Evolutionary conservation across 2,797 vertebrate genomes (phyloP).

Genomic region (Scolopax rusticola): DNA sequence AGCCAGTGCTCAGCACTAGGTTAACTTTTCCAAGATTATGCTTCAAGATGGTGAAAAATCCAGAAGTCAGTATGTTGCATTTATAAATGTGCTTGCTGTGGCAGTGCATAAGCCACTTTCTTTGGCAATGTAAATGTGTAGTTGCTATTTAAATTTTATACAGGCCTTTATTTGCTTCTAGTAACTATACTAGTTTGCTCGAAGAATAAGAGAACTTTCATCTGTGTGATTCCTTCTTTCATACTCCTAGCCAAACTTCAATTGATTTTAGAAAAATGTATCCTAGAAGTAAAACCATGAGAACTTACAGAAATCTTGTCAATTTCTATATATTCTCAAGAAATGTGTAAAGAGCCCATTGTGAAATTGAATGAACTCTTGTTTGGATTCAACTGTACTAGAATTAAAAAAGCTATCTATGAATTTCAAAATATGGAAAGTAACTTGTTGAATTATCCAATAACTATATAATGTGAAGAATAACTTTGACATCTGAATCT

Average conservation of each 20-base stretch:
- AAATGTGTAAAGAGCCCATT: neutral
- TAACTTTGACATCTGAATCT: neutral
- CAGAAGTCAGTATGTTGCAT: neutral
- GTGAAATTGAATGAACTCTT: neutral
- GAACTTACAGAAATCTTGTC: neutral
- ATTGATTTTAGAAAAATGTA: neutral
- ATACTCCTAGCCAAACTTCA: neutral
- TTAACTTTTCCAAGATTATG: neutral
- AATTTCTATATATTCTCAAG: neutral
- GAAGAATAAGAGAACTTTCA: neutral
- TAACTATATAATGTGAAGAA: neutral
- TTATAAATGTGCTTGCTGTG: neutral
- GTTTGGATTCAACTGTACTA: neutral
- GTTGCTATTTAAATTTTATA: neutral
- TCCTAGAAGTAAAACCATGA: neutral
- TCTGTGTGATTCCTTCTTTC: neutral
- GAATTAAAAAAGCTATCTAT: neutral
- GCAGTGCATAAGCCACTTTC: neutral
- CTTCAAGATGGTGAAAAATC: neutral
- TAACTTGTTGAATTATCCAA: neutral
- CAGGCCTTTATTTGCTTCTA: neutral
- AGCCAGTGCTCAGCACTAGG: neutral
- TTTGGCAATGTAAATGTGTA: neutral
- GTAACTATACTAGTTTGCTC: neutral
- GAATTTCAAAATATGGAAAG: neutral